phyloP scores from a whole-genome alignment of 2,888 invertebrate genomes.

The Agrypnus murinus region DNA sequence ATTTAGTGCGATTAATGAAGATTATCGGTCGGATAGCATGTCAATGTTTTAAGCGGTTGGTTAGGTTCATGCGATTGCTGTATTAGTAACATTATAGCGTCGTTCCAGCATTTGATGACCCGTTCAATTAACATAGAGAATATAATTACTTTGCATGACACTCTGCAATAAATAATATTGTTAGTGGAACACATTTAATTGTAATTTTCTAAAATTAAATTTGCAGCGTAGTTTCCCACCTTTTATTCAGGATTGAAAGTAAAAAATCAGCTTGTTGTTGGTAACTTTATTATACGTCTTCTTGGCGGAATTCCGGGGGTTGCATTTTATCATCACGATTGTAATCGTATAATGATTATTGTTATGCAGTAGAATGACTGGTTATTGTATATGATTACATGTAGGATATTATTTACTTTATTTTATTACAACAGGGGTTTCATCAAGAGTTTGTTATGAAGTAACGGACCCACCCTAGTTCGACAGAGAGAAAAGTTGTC shows the following conservation, averaged over 20 bases:
- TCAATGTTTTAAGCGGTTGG: slow-evolving; percentile 12
- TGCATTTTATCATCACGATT: neutral
- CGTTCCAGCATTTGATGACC: slow-evolving; percentile 18
- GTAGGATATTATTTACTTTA: neutral
- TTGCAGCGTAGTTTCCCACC: neutral
- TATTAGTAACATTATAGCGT: slow-evolving; percentile 18
- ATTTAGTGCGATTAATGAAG: slow-evolving; percentile 14
- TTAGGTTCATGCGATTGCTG: slow-evolving; percentile 6
- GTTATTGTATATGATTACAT: neutral
- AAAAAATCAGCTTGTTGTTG: neutral
- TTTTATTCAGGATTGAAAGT: neutral
- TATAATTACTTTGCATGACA: slow-evolving; percentile 23
- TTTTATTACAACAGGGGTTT: slow-evolving; percentile 16
- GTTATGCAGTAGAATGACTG: neutral
- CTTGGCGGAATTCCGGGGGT: neutral
- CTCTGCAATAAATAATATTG: slow-evolving; percentile 24
- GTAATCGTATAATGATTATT: neutral
- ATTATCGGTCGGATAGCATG: slow-evolving; percentile 9
- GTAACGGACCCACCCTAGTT: slow-evolving; percentile 30
- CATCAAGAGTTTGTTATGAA: slow-evolving; percentile 13
- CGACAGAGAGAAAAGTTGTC: slow-evolving; percentile 35
- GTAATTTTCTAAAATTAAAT: slow-evolving; percentile 12
- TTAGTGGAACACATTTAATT: slow-evolving; percentile 8
- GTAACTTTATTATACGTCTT: neutral
- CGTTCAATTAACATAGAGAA: slow-evolving; percentile 23